Evolutionary conservation across 1,140 invertebrate species (phyloP), one percentile per base, ranked within the genome.

Genomic region (Pachypeltis micranthus): DNA sequence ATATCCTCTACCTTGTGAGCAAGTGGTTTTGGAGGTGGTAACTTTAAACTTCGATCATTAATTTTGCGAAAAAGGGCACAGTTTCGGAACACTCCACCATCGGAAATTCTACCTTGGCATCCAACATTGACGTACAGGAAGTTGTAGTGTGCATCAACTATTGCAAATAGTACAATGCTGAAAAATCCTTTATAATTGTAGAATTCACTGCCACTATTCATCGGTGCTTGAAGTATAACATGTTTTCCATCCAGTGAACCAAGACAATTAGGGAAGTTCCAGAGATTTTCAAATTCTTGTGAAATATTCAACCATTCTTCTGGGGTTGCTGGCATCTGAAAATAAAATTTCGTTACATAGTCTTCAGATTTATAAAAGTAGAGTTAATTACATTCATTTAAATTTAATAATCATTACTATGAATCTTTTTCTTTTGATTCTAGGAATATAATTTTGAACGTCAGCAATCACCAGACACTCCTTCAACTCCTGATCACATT

Each of bases 201-300:
- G 73, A 71, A 82, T 12, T 71, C 66, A 4, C 69, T 67, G 59
- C 79, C 78, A 64, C 70, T 72, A 29, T 72, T 66, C 23, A 44
- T 3, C 44, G 78, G 77, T 1, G 59, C 63, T 67, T 72, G 62
- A 28, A 79, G 74, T 1, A 68, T 60, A 21, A 81, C 59, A 67
- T 82, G 78, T 64, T 79, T 80, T 1, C 78, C 77, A 69, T 80
- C 78, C 2, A 77, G 63, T 23, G 76, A 69, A 2, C 75, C 76
- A 2, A 76, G 56, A 64, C 71, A 74, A 56, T 73, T 66, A 51
- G 73, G 74, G 65, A 75, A 72, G 57, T 74, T 66, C 70, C 69
- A 72, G 27, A 39, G 7, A 7, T 16, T 7, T 10, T 39, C 31
- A 39, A 39, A 39, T 10, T 39, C 7, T 39, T 39, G 7, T 10